Evolutionary conservation across 35 echinoderm and acorn worm species (phyloP).

Genomic region (Ophiothrix spiculata): DNA sequence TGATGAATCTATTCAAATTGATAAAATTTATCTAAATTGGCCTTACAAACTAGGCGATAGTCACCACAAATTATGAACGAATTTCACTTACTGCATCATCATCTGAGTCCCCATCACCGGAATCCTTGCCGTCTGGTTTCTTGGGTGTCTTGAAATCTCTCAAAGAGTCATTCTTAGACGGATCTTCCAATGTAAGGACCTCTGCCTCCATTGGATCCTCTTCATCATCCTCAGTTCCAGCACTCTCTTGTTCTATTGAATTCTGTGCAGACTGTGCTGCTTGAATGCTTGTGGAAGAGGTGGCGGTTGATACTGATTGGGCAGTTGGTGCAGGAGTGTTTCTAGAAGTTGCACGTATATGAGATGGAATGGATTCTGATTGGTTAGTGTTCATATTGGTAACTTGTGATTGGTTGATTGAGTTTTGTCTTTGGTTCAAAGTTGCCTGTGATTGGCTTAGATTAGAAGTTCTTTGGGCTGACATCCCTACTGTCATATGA

Average conservation of each 20-base stretch:
- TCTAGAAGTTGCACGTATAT: not conserved
- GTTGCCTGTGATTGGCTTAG: not conserved
- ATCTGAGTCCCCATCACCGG: not conserved
- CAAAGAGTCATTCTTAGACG: not conserved
- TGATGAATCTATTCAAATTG: too few species aligned
- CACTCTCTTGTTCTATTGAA: not conserved
- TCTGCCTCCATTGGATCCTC: slow-evolving; percentile 9
- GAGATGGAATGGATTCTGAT: not conserved
- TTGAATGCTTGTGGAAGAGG: not conserved
- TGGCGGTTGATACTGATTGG: not conserved
- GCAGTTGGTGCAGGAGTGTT: not conserved
- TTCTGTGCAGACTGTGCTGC: too few species aligned
- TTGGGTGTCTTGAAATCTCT: not conserved
- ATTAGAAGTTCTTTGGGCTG: not conserved
- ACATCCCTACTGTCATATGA: not conserved
- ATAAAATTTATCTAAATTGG: too few species aligned
- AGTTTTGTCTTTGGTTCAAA: not conserved
- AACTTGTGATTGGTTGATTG: not conserved
- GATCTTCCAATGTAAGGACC: not conserved
- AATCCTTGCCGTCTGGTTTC: not conserved
- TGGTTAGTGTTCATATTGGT: not conserved
- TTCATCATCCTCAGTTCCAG: not conserved
- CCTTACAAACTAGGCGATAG: too few species aligned
- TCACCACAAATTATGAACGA: too few species aligned
- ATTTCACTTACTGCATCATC: slow-evolving; percentile 5